Evolutionary conservation across 1,140 invertebrate genomes (phyloP), one percentile per base, ranked within the genome.

Genomic region (Gyrodactylus salaris): DNA sequence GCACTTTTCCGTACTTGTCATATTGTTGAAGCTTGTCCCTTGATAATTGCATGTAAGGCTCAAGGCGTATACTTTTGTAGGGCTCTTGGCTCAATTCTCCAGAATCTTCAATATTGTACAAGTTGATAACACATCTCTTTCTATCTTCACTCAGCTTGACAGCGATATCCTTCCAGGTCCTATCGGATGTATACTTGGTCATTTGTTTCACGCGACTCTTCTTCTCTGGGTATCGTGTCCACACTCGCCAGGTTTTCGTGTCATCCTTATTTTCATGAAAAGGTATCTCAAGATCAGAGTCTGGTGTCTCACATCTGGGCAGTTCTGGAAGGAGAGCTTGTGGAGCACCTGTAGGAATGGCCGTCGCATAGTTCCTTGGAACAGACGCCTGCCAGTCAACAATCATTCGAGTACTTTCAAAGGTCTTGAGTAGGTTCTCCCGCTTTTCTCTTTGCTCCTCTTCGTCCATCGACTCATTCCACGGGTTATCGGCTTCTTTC

Each of bases 1-100:
- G 72, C 20, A 73, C n/a, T 24, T 73, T 73, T 20, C 72, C 72
- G 21, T 73, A 73, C 68, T 73, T 73, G 26, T 73, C 72, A 21
- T 73, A 73, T 69, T 73, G 72, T 24, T 73, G 72, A 1, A 73
- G 1, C 26, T 73, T 73, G 21, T 73, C 72, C 2, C 72, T 22
- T 20, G 34, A 68, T 25, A 73, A 21, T 24, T 73, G 72, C 34
- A 68, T 68, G 26, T 73, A 69, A 2, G 72, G 72, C 26, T 73
- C 72, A 23, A 73, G 26, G 21, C 72, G 25, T 23, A 73, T 34
- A 21, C 2, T 27, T 26, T 34, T 73, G 26, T 73, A 73, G 2
- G 72, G 72, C 26, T 71, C 70, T n/a, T 54, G 7, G n/a, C n/a
- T 54, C 34, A 54, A 54, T 7, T 54, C n/a, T 26, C 23, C 26